Evolutionary conservation across 2,113 vertebrate species (phyloP).

Genomic region (Lagopus muta): DNA sequence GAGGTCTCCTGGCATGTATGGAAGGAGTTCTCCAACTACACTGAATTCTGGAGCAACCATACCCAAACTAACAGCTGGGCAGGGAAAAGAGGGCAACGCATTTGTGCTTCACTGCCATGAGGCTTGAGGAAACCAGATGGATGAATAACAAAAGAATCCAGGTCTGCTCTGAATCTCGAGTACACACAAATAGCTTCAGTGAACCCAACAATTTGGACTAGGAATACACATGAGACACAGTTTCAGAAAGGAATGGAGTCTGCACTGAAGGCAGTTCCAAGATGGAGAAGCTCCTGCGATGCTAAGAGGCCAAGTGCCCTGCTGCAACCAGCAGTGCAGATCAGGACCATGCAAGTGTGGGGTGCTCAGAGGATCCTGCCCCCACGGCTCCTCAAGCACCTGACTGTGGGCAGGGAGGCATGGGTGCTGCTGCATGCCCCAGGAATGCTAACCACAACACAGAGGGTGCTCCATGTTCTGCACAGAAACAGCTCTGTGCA

Average conservation of each 20-base stretch:
- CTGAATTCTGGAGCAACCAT: neutral
- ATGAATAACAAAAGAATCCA: neutral
- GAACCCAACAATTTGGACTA: neutral
- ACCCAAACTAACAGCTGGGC: neutral
- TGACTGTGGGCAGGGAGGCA: no score
- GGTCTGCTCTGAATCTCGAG: neutral
- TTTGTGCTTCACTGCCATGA: neutral
- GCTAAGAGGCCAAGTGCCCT: neutral
- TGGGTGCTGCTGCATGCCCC: accelerated
- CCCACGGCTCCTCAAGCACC: neutral
- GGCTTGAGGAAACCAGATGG: neutral
- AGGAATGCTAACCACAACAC: accelerated
- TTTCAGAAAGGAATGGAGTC: neutral
- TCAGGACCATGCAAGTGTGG: neutral
- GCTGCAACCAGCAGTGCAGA: neutral
- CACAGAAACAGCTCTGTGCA: accelerated
- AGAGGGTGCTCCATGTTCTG: neutral
- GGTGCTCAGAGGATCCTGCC: neutral
- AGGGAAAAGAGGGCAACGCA: neutral
- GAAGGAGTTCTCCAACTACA: neutral
- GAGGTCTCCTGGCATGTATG: neutral
- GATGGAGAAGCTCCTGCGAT: neutral
- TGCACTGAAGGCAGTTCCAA: neutral
- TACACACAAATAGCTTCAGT: neutral
- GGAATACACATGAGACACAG: neutral